These are phyloP conservation scores for Brachyistius frenatus DNA, from an alignment of 2,113 vertebrate species.

Conservation along the genomic window DNA sequence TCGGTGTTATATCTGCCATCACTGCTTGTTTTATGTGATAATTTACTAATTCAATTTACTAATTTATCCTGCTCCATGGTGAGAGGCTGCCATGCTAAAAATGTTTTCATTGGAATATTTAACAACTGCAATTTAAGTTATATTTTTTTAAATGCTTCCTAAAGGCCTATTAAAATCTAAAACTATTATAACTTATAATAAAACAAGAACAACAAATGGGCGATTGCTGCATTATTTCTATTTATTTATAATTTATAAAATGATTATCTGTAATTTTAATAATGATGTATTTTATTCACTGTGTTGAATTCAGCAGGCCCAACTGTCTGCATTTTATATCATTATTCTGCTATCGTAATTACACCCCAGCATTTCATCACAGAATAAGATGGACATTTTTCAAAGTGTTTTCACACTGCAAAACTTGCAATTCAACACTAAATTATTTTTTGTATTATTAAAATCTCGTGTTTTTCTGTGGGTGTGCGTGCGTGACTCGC, in stretches of 20 bases:
- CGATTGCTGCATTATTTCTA: background rate
- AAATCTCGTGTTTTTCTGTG: background rate
- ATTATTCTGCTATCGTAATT: constrained; percentile 2
- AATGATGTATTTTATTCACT: background rate
- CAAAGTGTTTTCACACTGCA: background rate
- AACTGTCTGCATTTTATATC: constrained; percentile 5
- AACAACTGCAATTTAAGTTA: constrained; percentile 5
- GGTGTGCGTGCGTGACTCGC: background rate
- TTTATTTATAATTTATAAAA: constrained; percentile 16
- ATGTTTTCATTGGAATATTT: constrained; percentile 6
- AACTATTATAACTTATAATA: background rate
- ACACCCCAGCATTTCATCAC: background rate
- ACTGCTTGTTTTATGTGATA: constrained; percentile 46
- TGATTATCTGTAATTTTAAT: background rate
- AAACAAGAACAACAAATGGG: background rate
- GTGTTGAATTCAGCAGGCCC: background rate
- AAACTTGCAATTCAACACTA: background rate
- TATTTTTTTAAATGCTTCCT: background rate
- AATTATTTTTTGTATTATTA: background rate
- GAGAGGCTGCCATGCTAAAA: background rate
- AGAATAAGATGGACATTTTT: background rate
- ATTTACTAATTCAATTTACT: constrained; percentile 51
- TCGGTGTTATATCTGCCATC: constrained; percentile 35
- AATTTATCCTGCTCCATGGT: constrained; percentile 16
- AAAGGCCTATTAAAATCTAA: background rate